These are phyloP conservation scores for Aporrectodea caliginosa DNA, from an alignment of 1,140 invertebrate species.

Conservation along the genomic window DNA sequence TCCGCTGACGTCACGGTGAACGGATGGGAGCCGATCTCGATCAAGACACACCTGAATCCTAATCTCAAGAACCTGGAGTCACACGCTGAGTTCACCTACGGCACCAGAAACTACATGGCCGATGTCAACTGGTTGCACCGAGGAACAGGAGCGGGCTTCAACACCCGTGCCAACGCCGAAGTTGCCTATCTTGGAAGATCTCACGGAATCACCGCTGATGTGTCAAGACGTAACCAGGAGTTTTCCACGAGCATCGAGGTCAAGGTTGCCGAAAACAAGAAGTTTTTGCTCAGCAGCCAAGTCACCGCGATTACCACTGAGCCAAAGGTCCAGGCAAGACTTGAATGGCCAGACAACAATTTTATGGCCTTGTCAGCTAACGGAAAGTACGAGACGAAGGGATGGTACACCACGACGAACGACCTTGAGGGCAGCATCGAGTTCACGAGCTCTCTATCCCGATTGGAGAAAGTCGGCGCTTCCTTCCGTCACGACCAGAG, in stretches of 20 bases:
- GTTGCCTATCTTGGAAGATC: slow-evolving; percentile 17
- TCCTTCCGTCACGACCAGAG: slow-evolving; percentile 30
- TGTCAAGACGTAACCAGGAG: slow-evolving; percentile 28
- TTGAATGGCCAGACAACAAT: slow-evolving; percentile 23
- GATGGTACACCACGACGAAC: slow-evolving; percentile 1
- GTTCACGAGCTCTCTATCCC: slow-evolving; percentile 19
- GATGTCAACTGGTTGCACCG: slow-evolving; percentile 15
- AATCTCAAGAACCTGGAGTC: slow-evolving; percentile 33
- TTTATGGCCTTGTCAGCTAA: slow-evolving; percentile 6
- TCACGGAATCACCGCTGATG: slow-evolving; percentile 3
- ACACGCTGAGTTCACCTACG: slow-evolving; percentile 19
- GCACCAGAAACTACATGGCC: slow-evolving; percentile 15
- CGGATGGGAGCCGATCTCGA: slow-evolving; percentile 28
- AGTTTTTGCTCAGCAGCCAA: slow-evolving; percentile 9
- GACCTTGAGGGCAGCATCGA: slow-evolving; percentile 25
- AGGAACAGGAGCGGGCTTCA: not conserved
- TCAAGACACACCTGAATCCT: slow-evolving; percentile 32
- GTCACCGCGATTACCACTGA: not conserved
- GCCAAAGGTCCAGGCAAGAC: slow-evolving; percentile 13
- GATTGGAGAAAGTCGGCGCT: slow-evolving; percentile 29
- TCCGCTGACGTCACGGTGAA: slow-evolving; percentile 29
- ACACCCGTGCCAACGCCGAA: slow-evolving; percentile 10
- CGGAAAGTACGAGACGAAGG: slow-evolving; percentile 24
- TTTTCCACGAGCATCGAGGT: slow-evolving; percentile 36
- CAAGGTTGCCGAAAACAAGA: slow-evolving; percentile 36